Percentiles rank a stretch among this genome's conserved stretches.
phyloP scores from a whole-genome alignment of 2,797 vertebrate species.

The Sardinella longiceps region DNA sequence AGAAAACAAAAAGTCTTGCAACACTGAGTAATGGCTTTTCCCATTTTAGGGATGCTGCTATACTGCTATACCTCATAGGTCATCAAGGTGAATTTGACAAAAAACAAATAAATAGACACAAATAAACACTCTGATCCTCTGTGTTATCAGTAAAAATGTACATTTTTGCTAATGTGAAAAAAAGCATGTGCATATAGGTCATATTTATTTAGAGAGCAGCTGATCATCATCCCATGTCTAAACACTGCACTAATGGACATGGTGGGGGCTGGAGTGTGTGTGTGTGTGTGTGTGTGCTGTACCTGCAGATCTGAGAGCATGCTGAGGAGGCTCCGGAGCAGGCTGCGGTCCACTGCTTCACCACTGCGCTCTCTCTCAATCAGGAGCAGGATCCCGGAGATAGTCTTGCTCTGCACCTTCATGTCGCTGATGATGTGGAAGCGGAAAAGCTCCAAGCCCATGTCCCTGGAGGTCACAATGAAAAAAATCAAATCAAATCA shows the following conservation, averaged over 20 bases:
- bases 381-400: constrained; percentile 94
- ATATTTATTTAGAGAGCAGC: not conserved
- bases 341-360: constrained; percentile 94
- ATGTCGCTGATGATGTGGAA: constrained; percentile 98
- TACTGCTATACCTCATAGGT: no score
- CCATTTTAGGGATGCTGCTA: not conserved
- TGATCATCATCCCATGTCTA: not conserved
- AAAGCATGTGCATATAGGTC: not conserved
- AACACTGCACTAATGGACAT: not conserved
- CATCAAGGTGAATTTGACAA: not conserved
- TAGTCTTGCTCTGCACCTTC: constrained; percentile 98
- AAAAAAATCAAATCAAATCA: no score
- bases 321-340: constrained; percentile 94
- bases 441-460: constrained; percentile 98
- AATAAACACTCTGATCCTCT: not conserved
- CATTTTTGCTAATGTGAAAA: no score
- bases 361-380: constrained; percentile 95
- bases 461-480: constrained; percentile 82
- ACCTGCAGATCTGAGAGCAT: constrained; percentile 99
- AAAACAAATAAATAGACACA: no score
- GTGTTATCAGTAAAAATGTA: not conserved
- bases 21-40: not conserved
- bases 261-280: constrained; percentile 45
- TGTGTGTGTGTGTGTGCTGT: no score
- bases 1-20: not conserved